Evolutionary conservation across 2,797 vertebrate genomes (phyloP), one percentile per base, ranked within the genome.

Genomic region (Graptemys geographica): DNA sequence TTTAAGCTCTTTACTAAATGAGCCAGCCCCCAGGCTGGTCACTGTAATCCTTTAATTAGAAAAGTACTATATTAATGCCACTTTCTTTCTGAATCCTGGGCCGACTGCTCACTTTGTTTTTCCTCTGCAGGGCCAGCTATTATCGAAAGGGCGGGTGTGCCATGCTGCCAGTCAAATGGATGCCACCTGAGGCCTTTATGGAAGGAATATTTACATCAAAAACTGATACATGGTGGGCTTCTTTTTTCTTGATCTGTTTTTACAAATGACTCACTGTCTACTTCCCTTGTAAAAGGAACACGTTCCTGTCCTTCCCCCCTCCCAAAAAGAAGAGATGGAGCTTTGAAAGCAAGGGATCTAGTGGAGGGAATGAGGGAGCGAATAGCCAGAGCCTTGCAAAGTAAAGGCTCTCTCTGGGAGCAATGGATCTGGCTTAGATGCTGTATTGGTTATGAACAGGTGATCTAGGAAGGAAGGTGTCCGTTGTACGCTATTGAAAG

Each of bases 171-270:
- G 99, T 99, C 76, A 99, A 99, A 88, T 99, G 99, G 99, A 99
- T 99, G 99, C 99, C 99, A 62, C 99, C 99, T 0, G 99, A 99
- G 96, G 99, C 99, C 96, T 99, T 99, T 98, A 99, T 99, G 99
- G 99, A 99, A 97, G 99, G 99, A 76, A 99, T 99, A 97, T 99
- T 99, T 96, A 99, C 99, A 51, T 99, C 99, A 16, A 99, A 99
- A 98, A 99, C 99, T n/a, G 99, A 99, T 92, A 99, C 99, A 0
- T 99, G 99, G 99, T 99, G 95, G 94, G 98, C 95, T 90, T 74
- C 23, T 76, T 89, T 83, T 89, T 79, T 56, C 81, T 23, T 72
- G n/a, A 72, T 11, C n/a, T 37, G 59, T 62, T 83, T 79, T 53
- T 83, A 37, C 65, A 76, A 78, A 49, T 18, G 78, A 89, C 53